A percentile compares a stretch with the other conserved stretches of the same genome.
Conservation (phyloP, 2,888 invertebrate genomes). For the Latrodectus elegans region DNA sequence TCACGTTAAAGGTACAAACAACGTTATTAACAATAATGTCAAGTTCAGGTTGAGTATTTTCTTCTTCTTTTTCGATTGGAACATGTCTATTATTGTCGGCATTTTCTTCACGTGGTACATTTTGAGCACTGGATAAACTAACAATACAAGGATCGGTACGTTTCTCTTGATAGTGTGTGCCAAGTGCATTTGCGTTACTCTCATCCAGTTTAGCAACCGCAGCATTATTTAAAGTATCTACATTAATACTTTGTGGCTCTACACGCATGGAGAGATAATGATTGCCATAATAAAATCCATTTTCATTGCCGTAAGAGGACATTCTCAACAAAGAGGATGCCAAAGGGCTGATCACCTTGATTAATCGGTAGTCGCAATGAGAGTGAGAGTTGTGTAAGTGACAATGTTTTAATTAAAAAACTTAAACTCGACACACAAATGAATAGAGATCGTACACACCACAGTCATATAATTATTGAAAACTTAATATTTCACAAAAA, state of each 20-base stretch:
- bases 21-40: slow-evolving; percentile 98
- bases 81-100: slow-evolving; percentile 31
- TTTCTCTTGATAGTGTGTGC: background rate
- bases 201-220: slow-evolving; percentile 15
- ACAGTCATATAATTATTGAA: background rate
- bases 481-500: background rate
- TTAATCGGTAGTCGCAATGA: slow-evolving; percentile 13
- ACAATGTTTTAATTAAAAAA: slow-evolving; percentile 30
- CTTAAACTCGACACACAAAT: background rate
- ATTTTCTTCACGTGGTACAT: slow-evolving; percentile 13
- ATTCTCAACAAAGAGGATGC: slow-evolving; percentile 53
- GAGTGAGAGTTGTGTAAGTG: slow-evolving; percentile 30
- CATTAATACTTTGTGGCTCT: slow-evolving; percentile 46
- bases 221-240: slow-evolving; percentile 30
- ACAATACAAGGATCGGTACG: background rate
- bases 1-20: slow-evolving; percentile 95
- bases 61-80: background rate
- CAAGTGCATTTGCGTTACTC: background rate
- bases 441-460: background rate
- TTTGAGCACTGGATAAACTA: background rate
- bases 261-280: slow-evolving; percentile 32
- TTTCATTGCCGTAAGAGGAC: slow-evolving; percentile 59
- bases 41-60: slow-evolving; percentile 75
- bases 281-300: slow-evolving; percentile 50
- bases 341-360: slow-evolving; percentile 26